Base-by-base conservation (phyloP, 2,113 vertebrate species). In the Festucalex cinctus region DNA sequence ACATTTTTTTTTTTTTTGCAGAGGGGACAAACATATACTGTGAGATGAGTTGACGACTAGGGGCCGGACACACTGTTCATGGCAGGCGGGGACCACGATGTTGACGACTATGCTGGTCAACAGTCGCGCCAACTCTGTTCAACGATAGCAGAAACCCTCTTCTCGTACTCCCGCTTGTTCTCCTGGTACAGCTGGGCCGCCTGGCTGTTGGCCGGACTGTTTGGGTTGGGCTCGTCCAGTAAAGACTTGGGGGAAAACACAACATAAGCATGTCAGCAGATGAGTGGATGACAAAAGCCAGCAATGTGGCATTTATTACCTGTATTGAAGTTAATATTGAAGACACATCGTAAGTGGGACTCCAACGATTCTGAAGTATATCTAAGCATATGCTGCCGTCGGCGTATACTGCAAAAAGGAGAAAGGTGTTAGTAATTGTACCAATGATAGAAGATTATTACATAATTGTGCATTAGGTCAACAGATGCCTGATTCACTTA, bases 381-480 rank as follows among this genome's bases (percentile, higher is more conserved):
- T 98, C 97, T 95, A 98, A 92, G 92, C 96, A 98, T 97, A 99
- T 99, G 94, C 96, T 98, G 84, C 97, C 97, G 13, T 99, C 97
- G 90, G 97, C 97, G 83, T 98, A 99, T 79, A 99, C 97, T 99
- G 79, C 76, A 87, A 81, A 76, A 82, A 76, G 65, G 7, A 76
- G 8, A 61, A 3, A 64, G 46, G 13, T 46, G 39, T 35, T 51
- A 8, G 28, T 1, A 28, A 6, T 8, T 43, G 37, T 24, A 1
- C 53, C 16, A 16, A 3, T 35, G 13, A 14, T 58, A 20, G 9
- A 36, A 20, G 24, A 32, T 9, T 49, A 9, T 56, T 28, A 43
- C 6, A 7, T 17, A 12, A 1, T 2, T 32, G 19, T 22, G n/a
- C 53, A 16, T 53, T 44, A 39, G 1, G 4, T 36, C 39, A 46